Evolutionary conservation across 2,797 vertebrate species (phyloP), one percentile per base, ranked within the genome.

Genomic region (Syndactyla subalaris): DNA sequence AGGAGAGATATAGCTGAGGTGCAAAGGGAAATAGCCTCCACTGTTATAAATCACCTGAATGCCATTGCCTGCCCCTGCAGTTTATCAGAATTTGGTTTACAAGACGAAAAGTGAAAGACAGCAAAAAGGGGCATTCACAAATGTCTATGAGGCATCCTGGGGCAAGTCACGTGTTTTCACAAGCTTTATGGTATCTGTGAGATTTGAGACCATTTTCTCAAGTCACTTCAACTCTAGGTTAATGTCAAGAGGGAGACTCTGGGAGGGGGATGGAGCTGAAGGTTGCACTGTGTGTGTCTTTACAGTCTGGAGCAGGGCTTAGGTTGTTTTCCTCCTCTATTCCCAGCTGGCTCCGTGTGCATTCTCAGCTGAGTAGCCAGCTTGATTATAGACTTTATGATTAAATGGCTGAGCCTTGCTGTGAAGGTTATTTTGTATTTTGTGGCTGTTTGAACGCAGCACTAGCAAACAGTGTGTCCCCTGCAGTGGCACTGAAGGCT

Each of bases 321-420:
- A 5, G 39, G 49, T 65, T 76, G 51, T 62, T 95, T 92, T 91
- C 85, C 36, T 89, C 19, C 55, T 72, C 24, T 61, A 0, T 76
- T 89, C 74, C 46, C 61, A 61, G 73, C 76, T 83, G 77, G 48
- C 51, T 86, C 54, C 36, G 10, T 52, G 63, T 52, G 74, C 66
- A 17, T 92, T 92, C 83, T 94, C 91, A 81, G 29, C 6, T 52
- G 65, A 93, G 43, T 24, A 85, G 66, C 45, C 75, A 72, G 55
- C 81, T 75, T 94, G 92, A 93, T 93, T 89, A 92, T 62, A 85
- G 74, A 80, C 72, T 93, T 87, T 46, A 85, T 91, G 78, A 92
- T 93, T 58, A 91, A 91, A 88, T 73, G 65, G 36, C 68, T 59
- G 46, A 89, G 81, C 51, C 77, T 89, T 43, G 76, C 89, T 94